Base-by-base conservation (phyloP, 2,797 vertebrate species). In the Anguilla marmorata region DNA sequence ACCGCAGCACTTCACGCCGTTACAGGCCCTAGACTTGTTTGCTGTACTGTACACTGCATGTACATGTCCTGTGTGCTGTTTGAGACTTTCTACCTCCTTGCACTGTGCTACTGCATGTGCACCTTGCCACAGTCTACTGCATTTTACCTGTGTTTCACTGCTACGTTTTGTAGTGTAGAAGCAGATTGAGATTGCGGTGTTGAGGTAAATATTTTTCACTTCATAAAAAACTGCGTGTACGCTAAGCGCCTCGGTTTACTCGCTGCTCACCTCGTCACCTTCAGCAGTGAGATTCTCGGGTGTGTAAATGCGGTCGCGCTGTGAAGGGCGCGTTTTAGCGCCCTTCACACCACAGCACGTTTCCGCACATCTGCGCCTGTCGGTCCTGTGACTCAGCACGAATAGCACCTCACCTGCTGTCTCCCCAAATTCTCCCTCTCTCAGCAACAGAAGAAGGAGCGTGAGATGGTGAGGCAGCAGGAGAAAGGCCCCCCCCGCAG, bases 401-500 rank as follows among this genome's bases (percentile, higher is more conserved):
- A 41, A 45, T n/a, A 0, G 11, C 33, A 27, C 58, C 66, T 50
- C 85, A 37, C 19, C 33, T 85, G 56, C 84, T 54, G 12, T 84
- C 50, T 56, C 87, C 50, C 84, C 24, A 92, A 92, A 92, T 92
- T 7, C 33, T 11, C 12, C 24, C 63, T 52, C 58, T 11, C 89
- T 74, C 94, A 99, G 98, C 97, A 98, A 97, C 98, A 99, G 94
- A 96, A 97, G 89, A 97, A 98, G 69, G 97, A 98, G 92, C 95
- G 97, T 52, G 98, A 98, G 91, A 97, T 98, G 94, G 95, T 97
- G 93, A 97, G 97, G 94, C 97, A 97, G 94, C 98, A 98, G 92
- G 97, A 98, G 92, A 98, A 98, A 91, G 97, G 97, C 93, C 97
- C 97, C 94, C 96, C 96, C 90, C 97, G 97, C 90, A 94, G 97